phyloP scores from a whole-genome alignment of 2,797 vertebrate species.

The Lepidocolaptes lacrymiger region DNA sequence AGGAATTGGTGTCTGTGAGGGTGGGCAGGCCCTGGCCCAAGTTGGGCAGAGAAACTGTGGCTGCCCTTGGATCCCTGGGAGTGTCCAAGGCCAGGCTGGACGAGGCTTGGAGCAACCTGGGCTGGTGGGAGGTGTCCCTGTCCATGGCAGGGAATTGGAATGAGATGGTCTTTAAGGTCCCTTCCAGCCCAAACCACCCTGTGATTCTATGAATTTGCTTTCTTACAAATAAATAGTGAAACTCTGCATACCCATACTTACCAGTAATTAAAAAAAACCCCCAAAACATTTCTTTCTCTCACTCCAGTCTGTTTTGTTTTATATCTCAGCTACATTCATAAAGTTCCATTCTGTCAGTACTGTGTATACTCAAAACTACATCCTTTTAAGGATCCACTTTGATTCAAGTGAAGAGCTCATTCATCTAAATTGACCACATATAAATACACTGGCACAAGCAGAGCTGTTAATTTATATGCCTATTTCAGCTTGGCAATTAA shows the following conservation, averaged over 20 bases:
- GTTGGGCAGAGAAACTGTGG: neutral
- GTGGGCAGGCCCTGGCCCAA: too few species aligned
- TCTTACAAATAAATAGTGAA: neutral
- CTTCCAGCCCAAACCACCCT: neutral
- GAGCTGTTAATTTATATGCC: neutral
- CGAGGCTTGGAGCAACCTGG: accelerated
- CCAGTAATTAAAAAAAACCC: neutral
- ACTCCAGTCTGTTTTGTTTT: neutral
- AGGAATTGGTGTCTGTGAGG: too few species aligned
- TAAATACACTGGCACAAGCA: neutral
- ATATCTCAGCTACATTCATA: neutral
- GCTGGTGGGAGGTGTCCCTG: accelerated
- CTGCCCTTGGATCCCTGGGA: neutral
- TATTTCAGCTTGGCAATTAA: neutral
- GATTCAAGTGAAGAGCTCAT: neutral
- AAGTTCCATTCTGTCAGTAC: neutral
- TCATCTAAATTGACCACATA: neutral
- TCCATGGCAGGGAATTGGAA: too few species aligned
- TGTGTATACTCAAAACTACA: neutral
- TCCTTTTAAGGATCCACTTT: neutral
- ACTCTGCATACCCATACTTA: neutral
- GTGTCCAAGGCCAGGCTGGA: neutral
- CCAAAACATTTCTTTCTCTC: neutral
- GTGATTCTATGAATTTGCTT: neutral
- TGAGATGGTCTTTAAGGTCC: accelerated